A percentile compares a stretch with the other conserved stretches of the same genome.
Conservation (phyloP, 2,888 invertebrate genomes). For the Eilema griseolum region DNA sequence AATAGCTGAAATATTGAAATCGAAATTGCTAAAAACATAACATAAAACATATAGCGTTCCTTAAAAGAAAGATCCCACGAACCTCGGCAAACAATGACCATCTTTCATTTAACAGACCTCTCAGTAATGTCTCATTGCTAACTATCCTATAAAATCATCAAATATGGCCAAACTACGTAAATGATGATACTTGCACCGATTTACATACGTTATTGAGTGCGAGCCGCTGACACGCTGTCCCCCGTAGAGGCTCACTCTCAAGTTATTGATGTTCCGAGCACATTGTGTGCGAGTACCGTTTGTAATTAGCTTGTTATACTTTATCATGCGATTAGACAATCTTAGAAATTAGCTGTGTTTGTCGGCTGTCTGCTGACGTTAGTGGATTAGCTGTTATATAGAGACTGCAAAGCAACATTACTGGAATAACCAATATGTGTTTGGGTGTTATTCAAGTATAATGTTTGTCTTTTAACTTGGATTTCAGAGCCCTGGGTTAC, state of each 20-base stretch:
- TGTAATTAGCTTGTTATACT: slow-evolving; percentile 51
- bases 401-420: not conserved
- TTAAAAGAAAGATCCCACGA: no score
- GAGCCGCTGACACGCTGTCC: slow-evolving; percentile 49
- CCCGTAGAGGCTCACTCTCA: slow-evolving; percentile 34
- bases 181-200: slow-evolving; percentile 52
- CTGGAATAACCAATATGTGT: not conserved
- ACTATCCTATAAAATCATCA: not conserved
- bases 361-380: slow-evolving; percentile 1
- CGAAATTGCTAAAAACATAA: no score
- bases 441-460: no score
- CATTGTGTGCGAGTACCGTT: slow-evolving; percentile 37
- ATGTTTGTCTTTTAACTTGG: no score
- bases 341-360: slow-evolving; percentile 17
- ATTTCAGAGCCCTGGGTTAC: no score
- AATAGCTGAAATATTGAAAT: no score
- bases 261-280: slow-evolving; percentile 47
- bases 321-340: slow-evolving; percentile 18
- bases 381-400: not conserved
- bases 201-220: slow-evolving; percentile 55
- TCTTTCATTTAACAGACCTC: no score
- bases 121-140: no score
- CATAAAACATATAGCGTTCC: no score
- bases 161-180: slow-evolving; percentile 33
- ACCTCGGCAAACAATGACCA: no score